Base-by-base conservation (phyloP, 2,888 invertebrate species). In the Andrena bicolor region DNA sequence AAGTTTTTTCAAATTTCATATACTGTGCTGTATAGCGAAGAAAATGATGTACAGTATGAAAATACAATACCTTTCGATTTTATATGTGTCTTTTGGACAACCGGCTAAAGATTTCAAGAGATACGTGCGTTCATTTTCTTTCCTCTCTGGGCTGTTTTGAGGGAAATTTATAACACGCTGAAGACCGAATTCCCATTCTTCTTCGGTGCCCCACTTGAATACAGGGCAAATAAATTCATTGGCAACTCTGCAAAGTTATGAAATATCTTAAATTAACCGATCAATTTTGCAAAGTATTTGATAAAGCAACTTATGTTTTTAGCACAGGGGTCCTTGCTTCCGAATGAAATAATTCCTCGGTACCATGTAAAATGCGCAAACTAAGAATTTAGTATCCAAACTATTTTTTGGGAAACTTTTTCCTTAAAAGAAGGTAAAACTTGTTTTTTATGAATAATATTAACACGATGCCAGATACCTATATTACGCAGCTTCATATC, bases 111-210 rank as follows among this genome's bases (percentile, higher is more conserved):
- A 97, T 93, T 97, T 97, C 66, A 97, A 93, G 2, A 97, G 94
- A 92, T 96, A 97, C 0, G 97, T 97, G 86, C 97, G 94, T 92
- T 97, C 97, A 85, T 96, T 97, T 89, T 96, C 96, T 87, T 96
- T 96, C 65, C 97, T 95, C 41, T 91, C 92, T 13, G 74, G 76
- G 23, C 88, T 90, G 0, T 95, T 95, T 1, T 95, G 94, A 0
- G 97, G 97, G 93, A 97, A 97, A 90, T 97, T 96, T 68, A 97
- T 96, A 0, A 97, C 96, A 10, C 97, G 95, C 84, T 97, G 96
- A 0, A 98, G 94, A 49, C 97, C 97, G 88, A 97, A 97, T 84
- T 97, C 96, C 97, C 97, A 98, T 92, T 97, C 97, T 61, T 97
- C 96, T 87, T 95, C 95, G 0, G 96, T 96, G 0, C 97, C 97